A percentile compares a stretch with the other conserved stretches of the same genome.
phyloP scores from a whole-genome alignment of 2,797 vertebrate species.

The Myotis vivesi region DNA sequence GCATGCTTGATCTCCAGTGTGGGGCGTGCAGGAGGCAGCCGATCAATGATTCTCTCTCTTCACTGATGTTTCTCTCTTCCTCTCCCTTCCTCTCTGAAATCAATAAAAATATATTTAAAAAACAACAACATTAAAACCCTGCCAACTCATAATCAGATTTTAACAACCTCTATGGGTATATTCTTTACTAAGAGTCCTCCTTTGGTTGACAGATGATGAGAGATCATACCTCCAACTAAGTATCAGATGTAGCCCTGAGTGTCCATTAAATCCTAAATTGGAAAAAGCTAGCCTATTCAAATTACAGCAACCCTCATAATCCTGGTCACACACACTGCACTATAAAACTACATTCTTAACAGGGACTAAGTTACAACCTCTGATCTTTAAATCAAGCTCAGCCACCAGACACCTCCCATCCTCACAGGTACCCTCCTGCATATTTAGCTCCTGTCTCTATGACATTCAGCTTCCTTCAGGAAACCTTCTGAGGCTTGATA shows the following conservation, averaged over 20 bases:
- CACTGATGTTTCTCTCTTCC: too few relatives aligned
- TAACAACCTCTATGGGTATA: background rate
- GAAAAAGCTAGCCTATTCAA: background rate
- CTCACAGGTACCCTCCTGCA: background rate
- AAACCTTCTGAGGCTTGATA: background rate
- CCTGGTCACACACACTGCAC: background rate
- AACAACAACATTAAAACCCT: background rate
- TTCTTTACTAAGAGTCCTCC: background rate
- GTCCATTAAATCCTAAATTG: background rate
- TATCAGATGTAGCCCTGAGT: background rate
- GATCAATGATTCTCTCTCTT: too few relatives aligned
- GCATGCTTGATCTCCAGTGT: too few relatives aligned
- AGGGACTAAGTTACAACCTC: background rate
- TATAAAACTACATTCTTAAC: background rate
- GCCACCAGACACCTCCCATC: background rate
- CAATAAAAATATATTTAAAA: too few relatives aligned
- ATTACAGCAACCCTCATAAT: background rate
- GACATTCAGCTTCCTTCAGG: background rate
- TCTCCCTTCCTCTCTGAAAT: too few relatives aligned
- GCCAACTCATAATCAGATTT: background rate
- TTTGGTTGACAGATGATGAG: background rate
- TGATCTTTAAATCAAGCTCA: background rate
- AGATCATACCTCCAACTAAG: background rate
- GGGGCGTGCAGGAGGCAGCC: too few relatives aligned
- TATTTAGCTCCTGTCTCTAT: background rate